Conservation (phyloP, 2,888 invertebrate species). For the Blastobasis lacticolella region DNA sequence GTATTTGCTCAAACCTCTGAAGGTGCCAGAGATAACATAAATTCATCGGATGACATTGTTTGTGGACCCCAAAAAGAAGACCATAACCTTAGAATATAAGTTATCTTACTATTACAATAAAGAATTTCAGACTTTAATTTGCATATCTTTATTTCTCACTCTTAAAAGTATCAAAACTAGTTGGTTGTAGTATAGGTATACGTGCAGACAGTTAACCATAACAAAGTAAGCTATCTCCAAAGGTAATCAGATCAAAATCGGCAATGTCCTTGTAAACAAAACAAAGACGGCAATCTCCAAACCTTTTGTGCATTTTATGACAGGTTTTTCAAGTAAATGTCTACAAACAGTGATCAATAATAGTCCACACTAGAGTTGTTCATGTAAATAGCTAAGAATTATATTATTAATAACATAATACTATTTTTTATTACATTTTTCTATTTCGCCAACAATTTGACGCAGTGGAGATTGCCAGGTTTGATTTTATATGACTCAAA, state of each 20-base stretch:
- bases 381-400: neutral
- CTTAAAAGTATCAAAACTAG: neutral
- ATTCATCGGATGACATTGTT: neutral
- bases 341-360: neutral
- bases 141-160: neutral
- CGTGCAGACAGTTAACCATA: neutral
- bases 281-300: neutral
- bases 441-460: too few species aligned
- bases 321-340: neutral
- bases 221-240: neutral
- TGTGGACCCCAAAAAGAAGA: neutral
- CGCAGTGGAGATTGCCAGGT: neutral
- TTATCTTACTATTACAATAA: neutral
- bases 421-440: neutral
- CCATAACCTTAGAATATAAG: neutral
- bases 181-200: neutral
- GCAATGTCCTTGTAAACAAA: neutral
- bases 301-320: neutral
- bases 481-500: neutral
- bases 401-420: neutral
- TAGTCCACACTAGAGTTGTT: neutral
- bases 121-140: neutral
- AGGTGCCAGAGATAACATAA: neutral
- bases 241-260: neutral
- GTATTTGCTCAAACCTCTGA: neutral